Conservation (phyloP, 2,113 vertebrate genomes). For the Solenodon paradoxus region DNA sequence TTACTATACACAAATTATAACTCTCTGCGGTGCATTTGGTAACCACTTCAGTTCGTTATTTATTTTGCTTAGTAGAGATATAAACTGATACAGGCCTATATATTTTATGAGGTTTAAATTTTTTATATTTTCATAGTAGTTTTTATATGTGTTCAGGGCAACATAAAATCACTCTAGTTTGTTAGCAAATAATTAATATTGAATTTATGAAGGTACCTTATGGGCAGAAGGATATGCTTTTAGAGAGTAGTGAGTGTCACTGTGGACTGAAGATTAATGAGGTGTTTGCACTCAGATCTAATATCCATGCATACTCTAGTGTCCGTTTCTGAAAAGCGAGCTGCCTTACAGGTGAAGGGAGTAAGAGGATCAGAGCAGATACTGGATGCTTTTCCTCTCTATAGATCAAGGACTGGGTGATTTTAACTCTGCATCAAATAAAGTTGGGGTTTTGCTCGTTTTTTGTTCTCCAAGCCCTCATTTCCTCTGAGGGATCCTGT, state of each 20-base stretch:
- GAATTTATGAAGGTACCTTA: not conserved
- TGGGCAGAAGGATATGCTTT: not conserved
- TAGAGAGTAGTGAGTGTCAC: not conserved
- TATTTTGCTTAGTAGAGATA: not conserved
- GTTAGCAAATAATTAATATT: not conserved
- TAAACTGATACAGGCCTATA: not conserved
- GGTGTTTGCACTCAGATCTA: not conserved
- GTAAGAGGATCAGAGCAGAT: not conserved
- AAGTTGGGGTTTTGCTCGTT: not conserved
- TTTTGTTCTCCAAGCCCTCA: not conserved
- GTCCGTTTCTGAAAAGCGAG: not conserved
- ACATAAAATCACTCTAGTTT: not conserved
- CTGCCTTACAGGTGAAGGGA: not conserved
- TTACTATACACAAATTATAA: not conserved
- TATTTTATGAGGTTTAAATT: not conserved
- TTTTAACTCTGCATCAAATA: not conserved
- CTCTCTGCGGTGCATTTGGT: not conserved
- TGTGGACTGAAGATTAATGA: not conserved
- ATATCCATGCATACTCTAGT: not conserved
- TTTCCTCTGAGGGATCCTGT: not conserved
- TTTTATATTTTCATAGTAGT: not conserved
- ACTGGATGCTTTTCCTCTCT: not conserved
- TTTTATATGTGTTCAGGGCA: not conserved
- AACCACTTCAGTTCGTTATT: too few relatives aligned
- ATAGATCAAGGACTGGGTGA: not conserved